phyloP scores from a whole-genome alignment of 2,888 invertebrate genomes.

The Heliconius cydno region DNA sequence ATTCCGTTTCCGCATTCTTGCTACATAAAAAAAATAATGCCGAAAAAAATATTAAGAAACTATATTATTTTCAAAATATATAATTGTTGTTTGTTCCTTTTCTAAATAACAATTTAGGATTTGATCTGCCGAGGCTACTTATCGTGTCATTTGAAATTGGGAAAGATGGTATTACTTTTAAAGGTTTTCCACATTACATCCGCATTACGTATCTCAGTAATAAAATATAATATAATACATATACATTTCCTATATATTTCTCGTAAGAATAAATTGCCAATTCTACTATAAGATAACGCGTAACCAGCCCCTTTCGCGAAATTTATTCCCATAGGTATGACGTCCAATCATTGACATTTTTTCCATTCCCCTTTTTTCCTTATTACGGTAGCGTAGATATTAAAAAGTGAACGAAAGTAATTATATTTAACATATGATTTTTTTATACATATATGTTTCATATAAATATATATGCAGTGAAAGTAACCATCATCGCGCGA shows the following conservation, averaged over 20 bases:
- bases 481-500: neutral
- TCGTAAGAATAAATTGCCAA: constrained; percentile 63
- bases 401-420: constrained; percentile 15
- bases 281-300: constrained; percentile 70
- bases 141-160: constrained; percentile 33
- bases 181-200: constrained; percentile 20
- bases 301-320: constrained; percentile 60
- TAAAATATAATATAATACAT: constrained; percentile 40
- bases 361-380: constrained; percentile 60
- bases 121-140: constrained; percentile 14
- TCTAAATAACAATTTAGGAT: constrained; percentile 22
- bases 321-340: constrained; percentile 81
- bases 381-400: constrained; percentile 46
- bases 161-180: constrained; percentile 25
- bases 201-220: constrained; percentile 31
- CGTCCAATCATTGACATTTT: constrained; percentile 79
- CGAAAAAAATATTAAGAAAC: neutral
- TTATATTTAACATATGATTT: neutral
- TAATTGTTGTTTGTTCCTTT: neutral
- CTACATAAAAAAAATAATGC: too few relatives aligned
- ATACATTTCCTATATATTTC: constrained; percentile 31
- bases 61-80: neutral
- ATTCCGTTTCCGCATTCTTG: too few relatives aligned
- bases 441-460: too few relatives aligned
- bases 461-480: neutral